Percentiles rank a stretch among this genome's conserved stretches.
Evolutionary conservation across 1,140 invertebrate species (phyloP).

Genomic region (Plutomurus gul): DNA sequence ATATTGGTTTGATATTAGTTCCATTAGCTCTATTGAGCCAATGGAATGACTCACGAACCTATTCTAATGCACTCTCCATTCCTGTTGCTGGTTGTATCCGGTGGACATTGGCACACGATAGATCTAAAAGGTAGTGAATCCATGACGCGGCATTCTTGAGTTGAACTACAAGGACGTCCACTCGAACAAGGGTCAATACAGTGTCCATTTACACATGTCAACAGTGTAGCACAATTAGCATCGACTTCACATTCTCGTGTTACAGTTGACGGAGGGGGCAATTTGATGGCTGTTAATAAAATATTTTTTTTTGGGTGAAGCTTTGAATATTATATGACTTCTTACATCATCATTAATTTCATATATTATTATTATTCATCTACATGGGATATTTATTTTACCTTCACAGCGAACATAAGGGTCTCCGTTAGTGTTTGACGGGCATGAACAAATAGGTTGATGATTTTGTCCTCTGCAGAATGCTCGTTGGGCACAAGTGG

Average conservation of each 20-base stretch:
- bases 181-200: slow-evolving; percentile 77
- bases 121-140: slow-evolving; percentile 78
- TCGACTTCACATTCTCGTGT: slow-evolving; percentile 73
- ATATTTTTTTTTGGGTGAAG: not conserved
- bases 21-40: not conserved
- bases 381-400: slow-evolving; percentile 11
- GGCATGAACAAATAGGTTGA: slow-evolving; percentile 77
- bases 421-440: slow-evolving; percentile 74
- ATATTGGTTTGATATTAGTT: not conserved
- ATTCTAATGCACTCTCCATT: slow-evolving; percentile 69
- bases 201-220: slow-evolving; percentile 75
- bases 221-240: slow-evolving; percentile 71
- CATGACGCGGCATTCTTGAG: slow-evolving; percentile 76
- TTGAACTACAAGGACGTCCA: slow-evolving; percentile 69
- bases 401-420: slow-evolving; percentile 72
- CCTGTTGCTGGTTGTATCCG: slow-evolving; percentile 68
- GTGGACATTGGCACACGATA: slow-evolving; percentile 78
- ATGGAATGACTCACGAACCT: slow-evolving; percentile 57
- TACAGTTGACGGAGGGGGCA: slow-evolving; percentile 50
- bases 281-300: slow-evolving; percentile 13
- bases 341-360: not conserved
- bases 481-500: slow-evolving; percentile 75
- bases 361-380: not conserved
- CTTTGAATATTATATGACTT: not conserved
- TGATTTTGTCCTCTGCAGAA: slow-evolving; percentile 74